Conservation (phyloP, 1,140 invertebrate species). For the Stenopsyche tienmushanensis region DNA sequence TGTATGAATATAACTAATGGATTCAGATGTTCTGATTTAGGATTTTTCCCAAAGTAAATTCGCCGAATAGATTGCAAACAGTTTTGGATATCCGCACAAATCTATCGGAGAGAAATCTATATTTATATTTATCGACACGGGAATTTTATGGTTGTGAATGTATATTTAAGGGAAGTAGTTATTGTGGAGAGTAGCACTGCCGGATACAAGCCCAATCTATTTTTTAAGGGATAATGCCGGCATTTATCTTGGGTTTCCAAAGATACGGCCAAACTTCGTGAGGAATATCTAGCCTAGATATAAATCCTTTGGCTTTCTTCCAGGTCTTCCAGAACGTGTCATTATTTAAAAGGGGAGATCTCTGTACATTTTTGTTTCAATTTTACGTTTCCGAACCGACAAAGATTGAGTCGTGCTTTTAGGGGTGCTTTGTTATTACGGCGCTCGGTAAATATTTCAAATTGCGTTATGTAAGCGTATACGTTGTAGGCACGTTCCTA, state of each 20-base stretch:
- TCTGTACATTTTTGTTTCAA: not conserved
- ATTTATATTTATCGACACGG: not conserved
- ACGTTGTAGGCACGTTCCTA: too few relatives aligned
- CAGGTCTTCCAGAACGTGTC: not conserved
- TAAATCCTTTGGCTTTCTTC: not conserved
- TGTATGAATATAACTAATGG: too few relatives aligned
- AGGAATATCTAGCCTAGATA: not conserved
- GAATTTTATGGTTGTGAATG: not conserved
- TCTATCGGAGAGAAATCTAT: not conserved
- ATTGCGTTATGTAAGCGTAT: too few relatives aligned
- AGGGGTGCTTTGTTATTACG: not conserved
- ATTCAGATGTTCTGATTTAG: too few relatives aligned
- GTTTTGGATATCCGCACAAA: not conserved
- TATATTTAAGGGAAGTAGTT: not conserved
- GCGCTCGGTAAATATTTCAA: too few relatives aligned
- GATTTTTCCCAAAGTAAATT: not conserved
- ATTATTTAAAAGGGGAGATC: not conserved
- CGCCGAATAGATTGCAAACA: not conserved
- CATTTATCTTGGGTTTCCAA: not conserved
- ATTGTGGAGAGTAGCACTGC: not conserved
- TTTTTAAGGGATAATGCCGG: not conserved
- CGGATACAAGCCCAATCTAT: too few relatives aligned
- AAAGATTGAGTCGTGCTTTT: too few relatives aligned
- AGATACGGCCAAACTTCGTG: not conserved
- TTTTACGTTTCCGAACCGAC: too few relatives aligned